Conservation (phyloP, 2,888 invertebrate species). For the Dolomedes plantarius region DNA sequence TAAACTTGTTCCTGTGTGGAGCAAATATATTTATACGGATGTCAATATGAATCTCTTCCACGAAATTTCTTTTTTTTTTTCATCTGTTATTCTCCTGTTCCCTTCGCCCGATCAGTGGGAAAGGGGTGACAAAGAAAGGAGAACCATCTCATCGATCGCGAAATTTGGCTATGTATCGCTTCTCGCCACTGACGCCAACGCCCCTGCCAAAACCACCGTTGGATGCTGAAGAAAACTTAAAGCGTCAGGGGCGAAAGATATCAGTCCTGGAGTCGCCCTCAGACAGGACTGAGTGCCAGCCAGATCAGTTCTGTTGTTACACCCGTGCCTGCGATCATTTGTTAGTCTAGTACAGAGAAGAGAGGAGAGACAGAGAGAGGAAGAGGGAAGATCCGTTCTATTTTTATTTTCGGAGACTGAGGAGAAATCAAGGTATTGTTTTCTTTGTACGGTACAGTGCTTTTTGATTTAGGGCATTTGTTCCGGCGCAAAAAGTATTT, state of each 20-base stretch:
- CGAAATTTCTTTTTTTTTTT: too few relatives aligned
- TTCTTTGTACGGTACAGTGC: slow-evolving; percentile 9
- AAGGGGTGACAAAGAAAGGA: slow-evolving; percentile 34
- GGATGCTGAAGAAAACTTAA: slow-evolving; percentile 60
- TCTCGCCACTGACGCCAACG: slow-evolving; percentile 49
- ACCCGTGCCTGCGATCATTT: slow-evolving; percentile 21
- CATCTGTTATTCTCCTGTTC: too few relatives aligned
- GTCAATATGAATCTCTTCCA: too few relatives aligned
- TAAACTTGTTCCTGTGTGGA: too few relatives aligned
- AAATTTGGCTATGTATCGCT: slow-evolving; percentile 33
- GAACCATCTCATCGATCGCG: slow-evolving; percentile 34
- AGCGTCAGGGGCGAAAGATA: slow-evolving; percentile 22
- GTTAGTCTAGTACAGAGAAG: background rate
- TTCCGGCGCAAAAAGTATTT: slow-evolving; percentile 10
- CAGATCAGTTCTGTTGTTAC: slow-evolving; percentile 4
- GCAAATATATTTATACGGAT: too few relatives aligned
- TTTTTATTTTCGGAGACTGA: slow-evolving; percentile 3
- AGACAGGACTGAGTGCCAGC: background rate
- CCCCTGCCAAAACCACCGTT: slow-evolving; percentile 42
- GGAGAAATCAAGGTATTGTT: slow-evolving; percentile 13
- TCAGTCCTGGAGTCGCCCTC: slow-evolving; percentile 44
- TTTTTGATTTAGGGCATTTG: background rate
- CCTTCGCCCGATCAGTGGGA: slow-evolving; percentile 8
- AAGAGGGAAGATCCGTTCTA: background rate
- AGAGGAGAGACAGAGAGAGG: background rate